phyloP scores from a whole-genome alignment of 1,140 invertebrate species.

The Drosophila albomicans region DNA sequence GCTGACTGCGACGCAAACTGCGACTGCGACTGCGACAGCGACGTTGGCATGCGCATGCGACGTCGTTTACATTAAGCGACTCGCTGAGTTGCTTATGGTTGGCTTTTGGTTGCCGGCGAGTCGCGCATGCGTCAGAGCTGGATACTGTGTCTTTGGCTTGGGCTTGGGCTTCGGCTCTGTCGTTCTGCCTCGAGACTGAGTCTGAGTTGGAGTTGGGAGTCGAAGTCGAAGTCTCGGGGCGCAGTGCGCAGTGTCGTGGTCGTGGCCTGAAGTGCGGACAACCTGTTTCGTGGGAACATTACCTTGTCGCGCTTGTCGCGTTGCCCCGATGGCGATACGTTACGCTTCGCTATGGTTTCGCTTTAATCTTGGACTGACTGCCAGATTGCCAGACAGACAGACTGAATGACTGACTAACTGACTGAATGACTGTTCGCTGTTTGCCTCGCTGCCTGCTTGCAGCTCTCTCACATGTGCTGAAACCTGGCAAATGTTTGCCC shows the following conservation, averaged over 20 bases:
- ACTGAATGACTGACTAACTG: slow-evolving; percentile 15
- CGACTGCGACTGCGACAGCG: slow-evolving; percentile 39
- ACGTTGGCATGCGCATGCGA: slow-evolving; percentile 76
- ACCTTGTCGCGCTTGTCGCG: slow-evolving; percentile 83
- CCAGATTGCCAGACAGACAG: slow-evolving; percentile 35
- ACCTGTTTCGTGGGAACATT: slow-evolving; percentile 85
- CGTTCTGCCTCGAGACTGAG: slow-evolving; percentile 21
- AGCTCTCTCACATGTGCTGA: slow-evolving; percentile 45
- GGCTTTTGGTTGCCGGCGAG: slow-evolving; percentile 41
- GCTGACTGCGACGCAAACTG: slow-evolving; percentile 13
- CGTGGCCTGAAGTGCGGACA: slow-evolving; percentile 83
- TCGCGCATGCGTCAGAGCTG: slow-evolving; percentile 64
- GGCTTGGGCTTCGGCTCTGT: slow-evolving; percentile 36
- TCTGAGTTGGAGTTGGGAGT: slow-evolving; percentile 24
- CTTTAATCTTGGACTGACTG: slow-evolving; percentile 71
- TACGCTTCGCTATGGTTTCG: slow-evolving; percentile 83
- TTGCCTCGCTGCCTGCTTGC: slow-evolving; percentile 42
- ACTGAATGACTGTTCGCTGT: not conserved
- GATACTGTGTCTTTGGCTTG: slow-evolving; percentile 9
- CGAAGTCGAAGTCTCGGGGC: slow-evolving; percentile 22
- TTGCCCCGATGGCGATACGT: slow-evolving; percentile 79
- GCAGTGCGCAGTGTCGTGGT: slow-evolving; percentile 69
- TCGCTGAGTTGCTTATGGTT: slow-evolving; percentile 38
- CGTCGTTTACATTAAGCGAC: slow-evolving; percentile 75
- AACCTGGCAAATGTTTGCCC: slow-evolving; percentile 64